Base-by-base conservation (phyloP, 2,888 invertebrate genomes). In the Lycocerus yunnanus region DNA sequence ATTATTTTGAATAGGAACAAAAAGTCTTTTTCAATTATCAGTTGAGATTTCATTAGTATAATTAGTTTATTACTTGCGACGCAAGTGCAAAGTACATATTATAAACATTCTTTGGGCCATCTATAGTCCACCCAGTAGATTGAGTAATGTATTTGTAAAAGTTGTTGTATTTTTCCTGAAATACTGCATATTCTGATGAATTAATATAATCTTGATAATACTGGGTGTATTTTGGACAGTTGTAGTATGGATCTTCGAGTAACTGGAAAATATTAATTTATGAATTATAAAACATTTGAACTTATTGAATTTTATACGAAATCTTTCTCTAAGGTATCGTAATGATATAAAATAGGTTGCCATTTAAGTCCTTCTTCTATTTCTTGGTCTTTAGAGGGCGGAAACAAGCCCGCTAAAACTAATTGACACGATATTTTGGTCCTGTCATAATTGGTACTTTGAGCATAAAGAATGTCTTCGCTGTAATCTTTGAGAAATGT, bases 391-490 rank as follows among this genome's bases (percentile, higher is more conserved):
- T 88, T 88, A 5, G 83, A 83, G 0, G 92, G 92, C 1, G 92
- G 92, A 84, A 90, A 94, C 20, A 94, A 83, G 0, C 91, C 93
- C 0, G 93, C 91, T 70, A 93, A 86, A 4, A 93, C 91, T 15
- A 92, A 87, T 78, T 92, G 88, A 0, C 91, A 92, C 3, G 93
- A 92, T 89, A 93, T 93, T 86, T 94, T 90, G 0, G 94, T 94
- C 66, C 94, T 88, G 70, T 92, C 91, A 81, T 89, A 91, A 82
- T 92, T 90, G 0, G 93, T 92, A 58, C 92, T 92, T 58, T 90
- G 86, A 65, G 89, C 86, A 10, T 83, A 83, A 3, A 89, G 83
- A 84, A 92, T 88, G 24, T 89, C 88, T 5, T 90, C 89, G 78
- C 87, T 87, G 84, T 92, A 93, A 58, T 86, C 85, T 16, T 90